Conservation (phyloP, 2,113 vertebrate species). For the Crotophaga sulcirostris region DNA sequence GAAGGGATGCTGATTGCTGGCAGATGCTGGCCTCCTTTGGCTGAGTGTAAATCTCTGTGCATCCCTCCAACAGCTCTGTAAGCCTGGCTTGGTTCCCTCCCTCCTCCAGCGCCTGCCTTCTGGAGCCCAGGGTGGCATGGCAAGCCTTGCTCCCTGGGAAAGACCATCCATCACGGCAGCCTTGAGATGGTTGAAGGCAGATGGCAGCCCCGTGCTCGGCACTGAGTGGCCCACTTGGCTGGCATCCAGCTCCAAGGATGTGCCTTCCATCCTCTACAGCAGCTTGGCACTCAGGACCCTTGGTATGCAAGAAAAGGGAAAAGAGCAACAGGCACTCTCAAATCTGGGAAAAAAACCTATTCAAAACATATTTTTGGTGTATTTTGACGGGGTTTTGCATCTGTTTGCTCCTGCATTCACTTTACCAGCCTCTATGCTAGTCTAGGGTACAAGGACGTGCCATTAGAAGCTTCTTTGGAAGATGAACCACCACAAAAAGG, state of each 20-base stretch:
- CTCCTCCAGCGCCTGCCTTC: not conserved
- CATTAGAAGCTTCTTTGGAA: not conserved
- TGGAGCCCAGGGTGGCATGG: accelerated
- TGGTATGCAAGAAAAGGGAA: accelerated
- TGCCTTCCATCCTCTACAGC: accelerated
- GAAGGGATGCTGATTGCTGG: not conserved
- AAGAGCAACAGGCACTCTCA: not conserved
- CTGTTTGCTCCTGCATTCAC: not conserved
- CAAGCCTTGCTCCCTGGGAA: not conserved
- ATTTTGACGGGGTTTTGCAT: not conserved
- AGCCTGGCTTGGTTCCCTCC: not conserved
- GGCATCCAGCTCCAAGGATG: not conserved
- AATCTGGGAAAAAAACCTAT: not conserved
- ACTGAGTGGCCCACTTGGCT: accelerated
- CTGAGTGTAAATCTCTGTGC: not conserved
- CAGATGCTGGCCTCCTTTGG: accelerated
- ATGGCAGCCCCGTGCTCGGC: not conserved
- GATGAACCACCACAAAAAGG: not conserved
- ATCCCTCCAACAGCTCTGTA: not conserved
- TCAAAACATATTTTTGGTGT: not conserved
- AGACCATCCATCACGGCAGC: not conserved
- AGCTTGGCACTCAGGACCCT: accelerated
- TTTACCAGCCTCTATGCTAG: not conserved
- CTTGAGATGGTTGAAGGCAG: not conserved
- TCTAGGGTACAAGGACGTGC: not conserved